Percentiles rank a stretch among this genome's conserved stretches.
These are phyloP conservation scores for Semibalanus balanoides DNA, from an alignment of 1,140 invertebrate species.

Conservation along the genomic window DNA sequence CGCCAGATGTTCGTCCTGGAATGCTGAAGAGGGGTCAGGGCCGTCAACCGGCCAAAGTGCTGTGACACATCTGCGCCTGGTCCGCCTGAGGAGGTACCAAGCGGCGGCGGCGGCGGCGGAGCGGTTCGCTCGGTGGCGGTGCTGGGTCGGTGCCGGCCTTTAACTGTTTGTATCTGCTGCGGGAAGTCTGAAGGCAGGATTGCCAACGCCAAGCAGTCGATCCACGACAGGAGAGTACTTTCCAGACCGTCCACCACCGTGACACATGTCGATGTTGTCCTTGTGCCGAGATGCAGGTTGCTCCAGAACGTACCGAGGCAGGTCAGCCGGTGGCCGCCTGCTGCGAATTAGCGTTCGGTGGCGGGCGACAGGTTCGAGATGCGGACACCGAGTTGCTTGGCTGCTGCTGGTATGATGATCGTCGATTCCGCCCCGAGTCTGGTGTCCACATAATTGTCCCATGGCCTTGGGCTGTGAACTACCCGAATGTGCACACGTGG, in stretches of 20 bases:
- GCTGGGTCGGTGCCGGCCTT: background rate
- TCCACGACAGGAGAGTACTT: conserved; percentile 6
- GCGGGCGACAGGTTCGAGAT: background rate
- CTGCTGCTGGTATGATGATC: background rate
- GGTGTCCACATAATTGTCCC: conserved; percentile 1
- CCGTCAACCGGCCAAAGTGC: background rate
- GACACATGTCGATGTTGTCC: background rate
- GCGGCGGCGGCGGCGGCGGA: background rate
- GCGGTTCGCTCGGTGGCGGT: background rate
- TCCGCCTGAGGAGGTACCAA: background rate
- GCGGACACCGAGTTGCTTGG: background rate
- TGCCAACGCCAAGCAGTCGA: conserved; percentile 2
- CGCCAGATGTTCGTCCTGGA: background rate
- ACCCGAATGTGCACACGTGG: background rate
- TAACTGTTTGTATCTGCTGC: background rate
- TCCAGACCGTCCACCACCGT: conserved; percentile 3
- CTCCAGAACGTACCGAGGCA: background rate
- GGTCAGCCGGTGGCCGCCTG: background rate
- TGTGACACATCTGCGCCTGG: background rate
- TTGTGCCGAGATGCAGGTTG: background rate
- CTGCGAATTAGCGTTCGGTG: background rate
- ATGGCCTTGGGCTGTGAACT: background rate
- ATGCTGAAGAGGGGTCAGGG: background rate
- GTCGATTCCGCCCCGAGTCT: conserved; percentile 7
- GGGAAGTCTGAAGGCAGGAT: conserved; percentile 4